Conservation (phyloP, 2,113 vertebrate genomes). For the Hippopotamus amphibius region DNA sequence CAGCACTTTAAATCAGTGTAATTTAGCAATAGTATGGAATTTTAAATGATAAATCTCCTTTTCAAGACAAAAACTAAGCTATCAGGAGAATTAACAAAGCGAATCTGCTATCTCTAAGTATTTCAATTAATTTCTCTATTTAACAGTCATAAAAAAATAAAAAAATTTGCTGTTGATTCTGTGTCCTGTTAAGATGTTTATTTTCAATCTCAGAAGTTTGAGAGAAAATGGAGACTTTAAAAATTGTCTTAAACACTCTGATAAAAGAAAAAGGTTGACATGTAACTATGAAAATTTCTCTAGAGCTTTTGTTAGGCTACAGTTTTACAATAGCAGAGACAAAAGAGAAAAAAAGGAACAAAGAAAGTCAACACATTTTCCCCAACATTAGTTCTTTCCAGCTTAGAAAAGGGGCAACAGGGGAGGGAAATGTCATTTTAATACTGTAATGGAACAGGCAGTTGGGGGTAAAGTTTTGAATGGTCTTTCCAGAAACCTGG, state of each 20-base stretch:
- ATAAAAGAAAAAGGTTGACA: slow-evolving; percentile 24
- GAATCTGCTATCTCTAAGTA: neutral
- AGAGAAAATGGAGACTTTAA: slow-evolving; percentile 33
- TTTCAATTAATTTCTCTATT: slow-evolving; percentile 42
- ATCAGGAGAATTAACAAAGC: slow-evolving; percentile 12
- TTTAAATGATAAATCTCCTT: neutral
- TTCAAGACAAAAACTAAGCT: slow-evolving; percentile 33
- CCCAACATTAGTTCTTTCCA: neutral
- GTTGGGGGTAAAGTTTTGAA: neutral
- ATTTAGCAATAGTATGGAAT: neutral
- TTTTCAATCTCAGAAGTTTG: neutral
- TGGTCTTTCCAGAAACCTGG: slow-evolving; percentile 42
- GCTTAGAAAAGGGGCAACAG: neutral
- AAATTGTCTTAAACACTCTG: slow-evolving; percentile 28
- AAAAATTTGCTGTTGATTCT: slow-evolving; percentile 30
- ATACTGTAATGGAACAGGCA: neutral
- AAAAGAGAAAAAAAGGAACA: neutral
- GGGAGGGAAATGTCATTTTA: neutral
- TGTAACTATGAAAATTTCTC: neutral
- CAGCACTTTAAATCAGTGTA: neutral
- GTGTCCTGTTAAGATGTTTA: slow-evolving; percentile 4
- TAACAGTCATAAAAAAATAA: neutral
- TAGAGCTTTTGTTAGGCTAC: neutral
- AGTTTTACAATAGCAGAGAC: neutral
- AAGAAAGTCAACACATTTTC: slow-evolving; percentile 53